Evolutionary conservation across 2,888 invertebrate species (phyloP).

Genomic region (Timema podura): DNA sequence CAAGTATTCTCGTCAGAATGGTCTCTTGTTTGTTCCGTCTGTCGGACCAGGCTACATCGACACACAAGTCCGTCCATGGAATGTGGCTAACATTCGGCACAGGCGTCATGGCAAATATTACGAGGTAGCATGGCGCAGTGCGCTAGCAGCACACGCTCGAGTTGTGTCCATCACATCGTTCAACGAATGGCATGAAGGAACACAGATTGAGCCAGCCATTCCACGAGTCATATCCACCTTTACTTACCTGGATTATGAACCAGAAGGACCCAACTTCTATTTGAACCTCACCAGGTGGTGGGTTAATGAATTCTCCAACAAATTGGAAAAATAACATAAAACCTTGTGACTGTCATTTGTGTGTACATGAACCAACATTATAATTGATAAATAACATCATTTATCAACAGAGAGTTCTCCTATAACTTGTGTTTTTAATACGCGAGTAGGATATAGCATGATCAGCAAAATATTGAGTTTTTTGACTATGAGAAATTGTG

Average conservation of each 20-base stretch:
- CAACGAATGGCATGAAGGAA: slow-evolving; percentile 73
- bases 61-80: slow-evolving; percentile 59
- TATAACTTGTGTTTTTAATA: not conserved
- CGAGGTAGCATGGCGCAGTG: slow-evolving; percentile 58
- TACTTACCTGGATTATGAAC: slow-evolving; percentile 57
- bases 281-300: slow-evolving; percentile 59
- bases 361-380: not conserved
- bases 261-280: slow-evolving; percentile 58
- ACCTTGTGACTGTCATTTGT: not conserved
- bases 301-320: slow-evolving; percentile 51
- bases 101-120: slow-evolving; percentile 59
- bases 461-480: no score
- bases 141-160: slow-evolving; percentile 52
- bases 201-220: slow-evolving; percentile 65
- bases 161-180: slow-evolving; percentile 65
- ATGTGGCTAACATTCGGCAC: slow-evolving; percentile 49
- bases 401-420: no score
- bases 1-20: slow-evolving; percentile 54
- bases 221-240: slow-evolving; percentile 44
- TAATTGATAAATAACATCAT: no score
- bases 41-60: slow-evolving; percentile 69
- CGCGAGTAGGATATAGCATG: no score
- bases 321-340: slow-evolving; percentile 33
- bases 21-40: slow-evolving; percentile 61
- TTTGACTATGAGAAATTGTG: no score